Percentiles rank a stretch among this genome's conserved stretches.
phyloP scores from a whole-genome alignment of 2,113 vertebrate species.

The Nycticebus coucang region DNA sequence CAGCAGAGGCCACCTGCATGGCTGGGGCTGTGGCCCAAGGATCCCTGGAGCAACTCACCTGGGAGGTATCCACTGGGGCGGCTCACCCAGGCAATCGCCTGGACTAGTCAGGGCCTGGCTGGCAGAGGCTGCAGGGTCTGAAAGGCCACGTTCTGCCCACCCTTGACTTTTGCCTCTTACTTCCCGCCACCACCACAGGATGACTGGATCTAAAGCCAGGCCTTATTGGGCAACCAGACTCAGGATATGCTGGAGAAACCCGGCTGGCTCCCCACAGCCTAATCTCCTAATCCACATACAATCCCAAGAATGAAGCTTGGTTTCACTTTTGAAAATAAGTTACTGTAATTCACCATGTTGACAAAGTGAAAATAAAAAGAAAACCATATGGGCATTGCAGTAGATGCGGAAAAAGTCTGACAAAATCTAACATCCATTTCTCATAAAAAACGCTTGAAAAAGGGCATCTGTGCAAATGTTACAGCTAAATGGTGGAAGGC shows the following conservation, averaged over 20 bases:
- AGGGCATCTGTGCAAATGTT: neutral
- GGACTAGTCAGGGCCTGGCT: neutral
- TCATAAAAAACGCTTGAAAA: neutral
- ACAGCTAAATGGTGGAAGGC: neutral
- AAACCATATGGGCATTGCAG: neutral
- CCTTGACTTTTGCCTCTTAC: neutral
- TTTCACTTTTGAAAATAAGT: neutral
- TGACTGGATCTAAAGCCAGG: neutral
- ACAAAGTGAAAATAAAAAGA: neutral
- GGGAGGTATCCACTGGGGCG: neutral
- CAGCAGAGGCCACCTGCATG: neutral
- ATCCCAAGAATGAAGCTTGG: neutral
- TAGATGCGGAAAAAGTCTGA: neutral
- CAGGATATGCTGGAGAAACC: neutral
- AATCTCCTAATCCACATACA: neutral
- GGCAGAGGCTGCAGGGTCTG: neutral
- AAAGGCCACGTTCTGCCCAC: fast-evolving
- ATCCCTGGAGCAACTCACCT: neutral
- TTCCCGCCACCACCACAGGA: neutral
- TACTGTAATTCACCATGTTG: neutral
- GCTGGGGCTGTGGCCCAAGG: no score
- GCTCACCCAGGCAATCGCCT: neutral
- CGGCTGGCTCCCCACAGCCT: neutral
- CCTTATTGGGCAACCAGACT: neutral
- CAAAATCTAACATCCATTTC: neutral